These are phyloP conservation scores for Diplodus puntazzo DNA, from an alignment of 2,797 vertebrate genomes.

Conservation along the genomic window DNA sequence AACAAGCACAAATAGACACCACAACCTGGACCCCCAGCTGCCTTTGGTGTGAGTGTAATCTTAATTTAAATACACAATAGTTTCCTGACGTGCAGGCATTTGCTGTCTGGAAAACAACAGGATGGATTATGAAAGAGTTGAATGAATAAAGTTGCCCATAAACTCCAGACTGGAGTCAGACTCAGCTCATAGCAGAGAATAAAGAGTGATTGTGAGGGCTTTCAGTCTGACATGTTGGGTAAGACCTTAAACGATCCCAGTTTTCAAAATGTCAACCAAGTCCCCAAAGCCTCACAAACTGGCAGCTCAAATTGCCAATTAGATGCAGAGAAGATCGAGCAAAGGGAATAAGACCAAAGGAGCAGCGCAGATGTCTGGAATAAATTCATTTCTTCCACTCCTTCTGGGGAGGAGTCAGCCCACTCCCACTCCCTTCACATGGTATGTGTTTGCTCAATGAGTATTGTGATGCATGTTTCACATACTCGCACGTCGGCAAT, in stretches of 20 bases:
- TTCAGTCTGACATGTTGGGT: background rate
- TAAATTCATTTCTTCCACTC: constrained; percentile 55
- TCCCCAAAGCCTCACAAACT: constrained; percentile 36
- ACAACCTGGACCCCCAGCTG: constrained; percentile 22
- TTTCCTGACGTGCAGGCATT: constrained; percentile 4
- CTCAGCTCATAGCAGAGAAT: background rate
- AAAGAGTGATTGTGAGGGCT: background rate
- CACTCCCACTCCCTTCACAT: constrained; percentile 71
- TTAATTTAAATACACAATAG: constrained; percentile 37
- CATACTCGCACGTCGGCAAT: constrained; percentile 16
- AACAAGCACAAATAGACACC: constrained; percentile 63
- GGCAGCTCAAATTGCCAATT: constrained; percentile 38
- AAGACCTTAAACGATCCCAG: constrained; percentile 24
- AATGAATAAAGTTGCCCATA: background rate
- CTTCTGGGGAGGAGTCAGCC: constrained; percentile 66
- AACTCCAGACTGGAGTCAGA: background rate
- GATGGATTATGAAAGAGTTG: background rate
- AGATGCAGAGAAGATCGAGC: constrained; percentile 15
- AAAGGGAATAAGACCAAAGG: constrained; percentile 28
- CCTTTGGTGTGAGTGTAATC: constrained; percentile 17
- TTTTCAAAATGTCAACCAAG: constrained; percentile 48
- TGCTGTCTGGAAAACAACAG: no score
- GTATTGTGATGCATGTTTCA: constrained; percentile 42
- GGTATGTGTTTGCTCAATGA: constrained; percentile 60
- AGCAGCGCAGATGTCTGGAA: constrained; percentile 57